phyloP scores from a whole-genome alignment of 2,113 vertebrate genomes.

The Macroglossus sobrinus region DNA sequence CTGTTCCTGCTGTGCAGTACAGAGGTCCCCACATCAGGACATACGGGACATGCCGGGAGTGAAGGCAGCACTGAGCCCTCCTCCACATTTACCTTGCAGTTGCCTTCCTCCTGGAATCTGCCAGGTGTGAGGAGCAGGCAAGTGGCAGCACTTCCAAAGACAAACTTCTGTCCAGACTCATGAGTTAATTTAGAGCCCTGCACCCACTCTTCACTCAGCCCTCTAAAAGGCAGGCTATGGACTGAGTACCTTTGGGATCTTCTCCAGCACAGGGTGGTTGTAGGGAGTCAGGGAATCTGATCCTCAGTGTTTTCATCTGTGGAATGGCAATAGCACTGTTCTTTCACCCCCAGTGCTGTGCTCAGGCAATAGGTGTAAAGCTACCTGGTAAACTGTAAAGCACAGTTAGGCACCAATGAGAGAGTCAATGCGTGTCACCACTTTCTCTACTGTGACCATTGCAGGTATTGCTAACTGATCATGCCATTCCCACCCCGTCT shows the following conservation, averaged over 20 bases:
- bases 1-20: background rate
- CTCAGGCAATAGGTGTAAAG: background rate
- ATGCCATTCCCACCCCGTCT: background rate
- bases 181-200: background rate
- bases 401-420: background rate
- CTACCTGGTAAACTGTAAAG: background rate
- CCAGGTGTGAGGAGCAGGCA: background rate
- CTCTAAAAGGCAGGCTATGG: background rate
- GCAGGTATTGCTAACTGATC: background rate
- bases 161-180: background rate
- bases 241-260: background rate
- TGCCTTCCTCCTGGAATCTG: background rate
- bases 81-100: background rate
- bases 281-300: background rate
- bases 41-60: fast-evolving
- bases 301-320: background rate
- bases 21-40: background rate
- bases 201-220: background rate
- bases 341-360: background rate
- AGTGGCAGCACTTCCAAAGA: background rate
- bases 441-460: background rate
- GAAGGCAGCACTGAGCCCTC: background rate
- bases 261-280: background rate
- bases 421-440: background rate
- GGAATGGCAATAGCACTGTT: background rate